phyloP scores from a whole-genome alignment of 2,888 invertebrate genomes.

The Mythimna vitellina region DNA sequence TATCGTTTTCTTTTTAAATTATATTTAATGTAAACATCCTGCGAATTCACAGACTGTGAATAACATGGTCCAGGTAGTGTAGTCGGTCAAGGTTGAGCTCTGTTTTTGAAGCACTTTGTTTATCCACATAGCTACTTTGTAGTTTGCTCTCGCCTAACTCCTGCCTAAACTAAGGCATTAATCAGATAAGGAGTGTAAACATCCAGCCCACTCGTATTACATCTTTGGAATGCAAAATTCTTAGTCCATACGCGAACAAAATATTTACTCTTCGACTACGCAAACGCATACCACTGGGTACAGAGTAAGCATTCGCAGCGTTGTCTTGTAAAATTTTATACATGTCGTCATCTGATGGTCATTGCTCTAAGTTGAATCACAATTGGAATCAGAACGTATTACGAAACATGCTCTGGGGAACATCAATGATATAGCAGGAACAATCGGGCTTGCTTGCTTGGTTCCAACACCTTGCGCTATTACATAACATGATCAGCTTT shows the following conservation, averaged over 20 bases:
- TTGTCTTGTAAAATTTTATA: constrained; percentile 63
- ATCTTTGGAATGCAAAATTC: constrained; percentile 64
- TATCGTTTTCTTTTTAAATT: constrained; percentile 65
- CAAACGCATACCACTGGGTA: constrained; percentile 39
- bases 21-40: constrained; percentile 79
- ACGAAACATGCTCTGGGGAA: constrained; percentile 62
- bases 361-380: constrained; percentile 70
- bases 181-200: constrained; percentile 71
- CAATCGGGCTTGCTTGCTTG: constrained; percentile 65
- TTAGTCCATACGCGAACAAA: constrained; percentile 59
- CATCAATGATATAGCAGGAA: constrained; percentile 59
- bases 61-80: constrained; percentile 77
- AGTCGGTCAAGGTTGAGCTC: constrained; percentile 83
- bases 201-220: constrained; percentile 58
- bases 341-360: constrained; percentile 70
- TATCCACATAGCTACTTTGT: constrained; percentile 68
- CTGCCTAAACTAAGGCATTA: constrained; percentile 62
- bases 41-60: constrained; percentile 68
- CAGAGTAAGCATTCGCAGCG: constrained; percentile 48
- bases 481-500: no score
- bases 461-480: constrained; percentile 61
- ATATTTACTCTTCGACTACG: constrained; percentile 59
- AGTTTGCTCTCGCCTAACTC: constrained; percentile 68
- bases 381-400: constrained; percentile 68
- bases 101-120: constrained; percentile 71